These are phyloP conservation scores for Drosophila nigromelanica DNA, from an alignment of 1,140 invertebrate species.

Conservation along the genomic window DNA sequence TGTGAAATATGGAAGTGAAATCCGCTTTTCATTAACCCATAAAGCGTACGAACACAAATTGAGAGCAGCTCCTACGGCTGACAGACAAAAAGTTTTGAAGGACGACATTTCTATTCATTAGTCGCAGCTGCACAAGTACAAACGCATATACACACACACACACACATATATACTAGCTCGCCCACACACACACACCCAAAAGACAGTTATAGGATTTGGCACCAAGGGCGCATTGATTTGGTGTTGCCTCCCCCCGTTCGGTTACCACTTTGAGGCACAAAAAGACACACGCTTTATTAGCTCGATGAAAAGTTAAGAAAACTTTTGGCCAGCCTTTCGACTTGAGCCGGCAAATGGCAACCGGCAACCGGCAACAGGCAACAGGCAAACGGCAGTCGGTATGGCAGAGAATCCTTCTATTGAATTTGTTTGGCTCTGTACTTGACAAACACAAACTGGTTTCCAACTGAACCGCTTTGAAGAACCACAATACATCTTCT, in stretches of 20 bases:
- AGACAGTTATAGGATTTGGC: slow-evolving; percentile 18
- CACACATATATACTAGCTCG: neutral
- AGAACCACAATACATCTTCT: too few relatives aligned
- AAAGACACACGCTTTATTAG: slow-evolving; percentile 73
- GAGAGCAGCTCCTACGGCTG: slow-evolving; percentile 22
- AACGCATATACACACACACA: slow-evolving; percentile 2
- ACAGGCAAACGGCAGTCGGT: too few relatives aligned
- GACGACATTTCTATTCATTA: slow-evolving; percentile 79
- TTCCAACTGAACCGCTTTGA: too few relatives aligned
- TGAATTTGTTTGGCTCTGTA: slow-evolving; percentile 31
- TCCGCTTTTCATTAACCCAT: slow-evolving; percentile 72
- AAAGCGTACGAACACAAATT: slow-evolving; percentile 31
- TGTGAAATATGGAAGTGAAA: slow-evolving; percentile 46
- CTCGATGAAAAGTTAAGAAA: slow-evolving; percentile 72
- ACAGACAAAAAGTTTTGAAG: slow-evolving; percentile 70
- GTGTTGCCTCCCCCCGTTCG: slow-evolving; percentile 16
- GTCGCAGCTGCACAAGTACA: slow-evolving; percentile 39
- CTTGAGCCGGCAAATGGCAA: slow-evolving; percentile 20
- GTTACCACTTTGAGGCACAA: slow-evolving; percentile 48
- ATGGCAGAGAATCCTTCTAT: slow-evolving; percentile 4
- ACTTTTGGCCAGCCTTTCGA: slow-evolving; percentile 40
- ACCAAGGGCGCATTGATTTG: slow-evolving; percentile 62
- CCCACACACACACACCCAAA: slow-evolving; percentile 7
- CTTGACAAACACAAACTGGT: slow-evolving; percentile 15
- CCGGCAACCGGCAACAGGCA: slow-evolving; percentile 3